Percentiles rank a stretch among this genome's conserved stretches.
Evolutionary conservation across 2,888 invertebrate genomes (phyloP).

Genomic region (Conistra vaccinii): DNA sequence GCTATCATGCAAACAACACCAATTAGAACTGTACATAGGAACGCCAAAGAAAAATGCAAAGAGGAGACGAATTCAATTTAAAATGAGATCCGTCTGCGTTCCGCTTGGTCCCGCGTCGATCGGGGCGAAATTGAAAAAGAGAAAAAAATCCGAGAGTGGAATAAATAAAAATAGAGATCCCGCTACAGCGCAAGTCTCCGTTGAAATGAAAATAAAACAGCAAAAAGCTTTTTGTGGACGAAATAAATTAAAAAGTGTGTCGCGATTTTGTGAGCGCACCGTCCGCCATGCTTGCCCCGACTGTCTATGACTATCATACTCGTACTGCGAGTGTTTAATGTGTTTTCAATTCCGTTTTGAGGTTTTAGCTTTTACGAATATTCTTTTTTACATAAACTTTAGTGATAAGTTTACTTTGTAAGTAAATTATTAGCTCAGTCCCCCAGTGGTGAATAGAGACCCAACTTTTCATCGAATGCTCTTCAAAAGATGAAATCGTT

Average conservation of each 20-base stretch:
- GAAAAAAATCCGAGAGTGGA: slow-evolving; percentile 82
- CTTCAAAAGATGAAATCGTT: neutral
- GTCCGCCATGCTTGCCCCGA: slow-evolving; percentile 64
- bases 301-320: slow-evolving; percentile 77
- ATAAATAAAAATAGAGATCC: slow-evolving; percentile 91
- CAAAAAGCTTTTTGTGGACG: slow-evolving; percentile 89
- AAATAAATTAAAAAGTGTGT: slow-evolving; percentile 90
- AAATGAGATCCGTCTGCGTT: slow-evolving; percentile 90
- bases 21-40: slow-evolving; percentile 87
- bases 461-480: neutral
- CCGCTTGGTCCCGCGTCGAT: slow-evolving; percentile 87
- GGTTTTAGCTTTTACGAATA: slow-evolving; percentile 36
- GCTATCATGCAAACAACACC: slow-evolving; percentile 86
- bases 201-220: slow-evolving; percentile 90
- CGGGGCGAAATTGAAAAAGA: slow-evolving; percentile 88
- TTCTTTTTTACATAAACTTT: neutral
- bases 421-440: neutral
- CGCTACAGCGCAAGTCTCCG: slow-evolving; percentile 90
- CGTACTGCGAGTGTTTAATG: slow-evolving; percentile 62
- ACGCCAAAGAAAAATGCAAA: slow-evolving; percentile 85
- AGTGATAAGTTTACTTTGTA: neutral
- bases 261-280: slow-evolving; percentile 85
- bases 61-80: slow-evolving; percentile 87
- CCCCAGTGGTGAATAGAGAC: neutral
- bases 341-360: slow-evolving; percentile 64